Evolutionary conservation across 2,797 vertebrate genomes (phyloP).

Genomic region (Centropyge bicolor): DNA sequence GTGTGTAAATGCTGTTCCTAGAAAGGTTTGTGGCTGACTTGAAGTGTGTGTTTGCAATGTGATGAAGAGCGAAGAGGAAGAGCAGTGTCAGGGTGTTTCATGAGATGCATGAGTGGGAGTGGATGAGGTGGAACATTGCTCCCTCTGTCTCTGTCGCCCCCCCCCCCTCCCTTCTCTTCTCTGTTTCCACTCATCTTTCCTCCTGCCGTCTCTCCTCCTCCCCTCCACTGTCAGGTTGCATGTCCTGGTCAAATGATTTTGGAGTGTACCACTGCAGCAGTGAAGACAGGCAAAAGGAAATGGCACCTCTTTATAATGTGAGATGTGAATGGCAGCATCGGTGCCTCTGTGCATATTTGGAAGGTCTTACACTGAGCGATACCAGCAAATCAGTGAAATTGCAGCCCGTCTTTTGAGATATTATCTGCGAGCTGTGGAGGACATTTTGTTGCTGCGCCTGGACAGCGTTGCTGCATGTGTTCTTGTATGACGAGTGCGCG

Average conservation of each 20-base stretch:
- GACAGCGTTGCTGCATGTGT: conserved; percentile 2
- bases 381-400: conserved; percentile 5
- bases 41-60: conserved; percentile 44
- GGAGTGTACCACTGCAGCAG: conserved; percentile 37
- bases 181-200: conserved; percentile 34
- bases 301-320: conserved; percentile 29
- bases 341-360: background rate
- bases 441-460: conserved; percentile 79
- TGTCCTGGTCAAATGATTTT: conserved; percentile 46
- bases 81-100: conserved; percentile 32
- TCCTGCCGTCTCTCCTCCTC: conserved; percentile 27
- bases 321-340: conserved; percentile 9
- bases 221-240: conserved; percentile 31
- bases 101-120: conserved; percentile 70
- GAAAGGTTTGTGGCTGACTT: conserved; percentile 4
- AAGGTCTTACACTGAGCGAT: conserved; percentile 38
- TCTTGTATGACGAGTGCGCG: conserved; percentile 6
- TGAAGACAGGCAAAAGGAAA: conserved; percentile 33
- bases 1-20: background rate
- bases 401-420: conserved; percentile 46
- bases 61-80: conserved; percentile 44
- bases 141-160: conserved; percentile 19
- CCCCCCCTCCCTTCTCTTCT: no score
- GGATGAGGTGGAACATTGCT: conserved; percentile 70
- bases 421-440: conserved; percentile 67